Evolutionary conservation across 2,888 invertebrate species (phyloP), one percentile per base, ranked within the genome.

Genomic region (Biston betularia): DNA sequence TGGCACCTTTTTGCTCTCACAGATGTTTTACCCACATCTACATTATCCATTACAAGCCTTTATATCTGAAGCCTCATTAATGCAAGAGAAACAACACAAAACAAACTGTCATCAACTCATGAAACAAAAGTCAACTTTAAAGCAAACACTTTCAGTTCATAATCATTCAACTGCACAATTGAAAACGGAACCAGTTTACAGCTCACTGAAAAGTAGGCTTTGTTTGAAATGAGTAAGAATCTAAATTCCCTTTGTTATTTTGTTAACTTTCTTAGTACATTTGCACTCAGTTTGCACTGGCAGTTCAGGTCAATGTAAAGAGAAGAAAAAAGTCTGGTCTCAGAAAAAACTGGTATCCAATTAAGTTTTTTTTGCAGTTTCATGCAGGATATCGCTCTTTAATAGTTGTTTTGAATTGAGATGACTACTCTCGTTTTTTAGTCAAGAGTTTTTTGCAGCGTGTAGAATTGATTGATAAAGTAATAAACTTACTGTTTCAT

Each of bases 221-320:
- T 68, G 62, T 65, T 33, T 5, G 10, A 12, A 15, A 9, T 9
- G 6, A 8, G 9, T 5, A 34, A 57, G 44, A 59, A 65, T 63
- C 11, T 42, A 48, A 59, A 65, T 48, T 15, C 35, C 42, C 6
- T 44, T 14, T 15, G 34, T 12, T 8, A 55, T 48, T 35, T 15
- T n/a, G 48, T 48, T 35, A 38, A 62, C 34, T 56, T 11, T 53
- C 38, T 72, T 57, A 70, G 84, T 89, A 71, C 86, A 79, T 75
- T 56, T 88, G 81, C 82, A 89, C 90, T 73, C 4, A 84, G 59
- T 77, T 82, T 86, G 90, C 83, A 89, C 89, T 63, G 68, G 40
- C 45, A 35, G 50, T 24, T 58, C 68, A 65, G 78, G 76, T 78
- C 78, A 70, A 64, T 38, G 24, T 52, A 55, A 52, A 15, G 44